A percentile compares a stretch with the other conserved stretches of the same genome.
Evolutionary conservation across 2,888 invertebrate species (phyloP).

Genomic region (Escarpia spicata): DNA sequence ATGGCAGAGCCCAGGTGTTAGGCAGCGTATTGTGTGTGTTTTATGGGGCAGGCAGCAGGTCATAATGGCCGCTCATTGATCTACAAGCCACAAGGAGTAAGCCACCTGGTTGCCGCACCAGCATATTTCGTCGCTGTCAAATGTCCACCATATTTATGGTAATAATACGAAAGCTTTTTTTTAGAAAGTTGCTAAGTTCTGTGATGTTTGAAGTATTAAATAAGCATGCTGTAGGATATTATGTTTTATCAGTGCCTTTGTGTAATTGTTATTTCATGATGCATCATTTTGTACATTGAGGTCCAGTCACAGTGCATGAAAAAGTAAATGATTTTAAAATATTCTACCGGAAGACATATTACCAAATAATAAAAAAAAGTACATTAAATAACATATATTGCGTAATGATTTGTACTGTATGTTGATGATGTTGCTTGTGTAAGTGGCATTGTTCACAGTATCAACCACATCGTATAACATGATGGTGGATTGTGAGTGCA

Average conservation of each 20-base stretch:
- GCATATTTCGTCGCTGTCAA: background rate
- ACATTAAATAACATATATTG: background rate
- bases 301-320: background rate
- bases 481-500: background rate
- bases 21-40: background rate
- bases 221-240: background rate
- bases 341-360: background rate
- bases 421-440: background rate
- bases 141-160: conserved; percentile 4
- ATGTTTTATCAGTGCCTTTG: background rate
- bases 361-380: background rate
- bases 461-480: background rate
- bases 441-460: background rate
- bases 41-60: background rate
- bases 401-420: background rate
- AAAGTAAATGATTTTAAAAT: background rate
- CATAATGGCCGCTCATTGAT: background rate
- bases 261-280: background rate
- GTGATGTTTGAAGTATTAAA: background rate
- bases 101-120: background rate
- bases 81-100: background rate
- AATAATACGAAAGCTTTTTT: background rate
- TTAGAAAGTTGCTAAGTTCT: background rate
- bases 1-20: background rate
- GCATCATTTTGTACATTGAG: background rate